phyloP scores from a whole-genome alignment of 2,888 invertebrate species.

The Athripsodes cinereus region DNA sequence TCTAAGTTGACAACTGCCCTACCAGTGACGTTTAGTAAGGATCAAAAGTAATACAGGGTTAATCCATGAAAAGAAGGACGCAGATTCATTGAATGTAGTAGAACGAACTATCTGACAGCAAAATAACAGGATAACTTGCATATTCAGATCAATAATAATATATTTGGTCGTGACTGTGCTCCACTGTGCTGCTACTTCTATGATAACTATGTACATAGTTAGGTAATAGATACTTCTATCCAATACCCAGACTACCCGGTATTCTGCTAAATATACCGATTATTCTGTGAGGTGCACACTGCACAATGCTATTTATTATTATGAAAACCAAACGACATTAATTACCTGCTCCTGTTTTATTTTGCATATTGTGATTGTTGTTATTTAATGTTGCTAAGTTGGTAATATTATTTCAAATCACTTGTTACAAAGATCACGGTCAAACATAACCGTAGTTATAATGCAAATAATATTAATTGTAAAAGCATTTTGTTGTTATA shows the following conservation, averaged over 20 bases:
- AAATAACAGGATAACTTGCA: neutral
- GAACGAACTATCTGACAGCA: neutral
- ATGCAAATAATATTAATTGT: no score
- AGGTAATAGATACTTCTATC: no score
- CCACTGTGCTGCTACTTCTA: neutral
- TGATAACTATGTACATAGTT: no score
- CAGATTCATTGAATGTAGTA: neutral
- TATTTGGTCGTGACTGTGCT: neutral
- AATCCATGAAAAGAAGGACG: neutral
- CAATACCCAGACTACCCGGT: neutral
- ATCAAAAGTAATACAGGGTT: neutral
- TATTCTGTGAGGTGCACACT: neutral
- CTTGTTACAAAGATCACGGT: no score
- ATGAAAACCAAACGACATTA: neutral
- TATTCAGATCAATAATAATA: constrained; percentile 2
- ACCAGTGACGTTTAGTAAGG: neutral
- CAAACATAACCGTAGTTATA: no score
- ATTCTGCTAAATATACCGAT: neutral
- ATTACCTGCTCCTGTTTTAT: neutral
- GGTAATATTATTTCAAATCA: no score
- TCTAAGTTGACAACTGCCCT: no score
- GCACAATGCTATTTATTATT: neutral
- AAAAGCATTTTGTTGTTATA: no score
- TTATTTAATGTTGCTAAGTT: no score
- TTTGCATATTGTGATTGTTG: no score